Base-by-base conservation (phyloP, 2,113 vertebrate genomes). In the Oncorhynchus nerka region DNA sequence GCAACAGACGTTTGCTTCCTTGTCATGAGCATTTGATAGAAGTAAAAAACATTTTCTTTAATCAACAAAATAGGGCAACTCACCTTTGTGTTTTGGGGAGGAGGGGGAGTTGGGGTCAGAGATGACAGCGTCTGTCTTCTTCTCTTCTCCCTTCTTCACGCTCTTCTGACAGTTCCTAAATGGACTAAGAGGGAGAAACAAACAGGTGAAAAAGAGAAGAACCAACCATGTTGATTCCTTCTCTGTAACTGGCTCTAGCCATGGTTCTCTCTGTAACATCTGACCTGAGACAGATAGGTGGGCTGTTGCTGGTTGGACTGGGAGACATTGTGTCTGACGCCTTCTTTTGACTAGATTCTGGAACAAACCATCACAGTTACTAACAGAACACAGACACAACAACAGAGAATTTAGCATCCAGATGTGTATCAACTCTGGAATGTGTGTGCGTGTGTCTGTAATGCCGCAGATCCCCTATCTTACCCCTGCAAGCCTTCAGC, bases 401-500 rank as follows among this genome's bases (percentile, higher is more conserved):
- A 15, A 68, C 6, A 34, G 30, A 20, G 19, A 32, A 62, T n/a
- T n/a, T 62, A 62, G 59, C 19, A 62, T 62, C n/a, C n/a, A 57
- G 22, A 24, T 26, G 24, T 65, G 24, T 65, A 62, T 62, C 59
- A 65, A 28, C 62, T 28, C 13, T 68, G 28, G 19, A 39, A 19
- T 39, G 22, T 64, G 62, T 48, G 61, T 45, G 34, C 48, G 45
- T 55, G 64, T 32, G 30, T 75, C 24, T 70, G 67, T 68, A 5
- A 20, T 49, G 12, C 55, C 4, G 6, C 9, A 15, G 20, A 19
- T 39, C 19, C 4, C 61, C 20, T 20, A 20, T 2, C 1, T 3
- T 92, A 99, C 98, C 97, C 92, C 96, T 92, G 88, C 89, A 98
- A 45, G 97, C 97, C 83, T 97, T 94, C 13, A 99, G 93, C 83